These are phyloP conservation scores for Thunnus maccoyii DNA, from an alignment of 2,113 vertebrate species.

Conservation along the genomic window DNA sequence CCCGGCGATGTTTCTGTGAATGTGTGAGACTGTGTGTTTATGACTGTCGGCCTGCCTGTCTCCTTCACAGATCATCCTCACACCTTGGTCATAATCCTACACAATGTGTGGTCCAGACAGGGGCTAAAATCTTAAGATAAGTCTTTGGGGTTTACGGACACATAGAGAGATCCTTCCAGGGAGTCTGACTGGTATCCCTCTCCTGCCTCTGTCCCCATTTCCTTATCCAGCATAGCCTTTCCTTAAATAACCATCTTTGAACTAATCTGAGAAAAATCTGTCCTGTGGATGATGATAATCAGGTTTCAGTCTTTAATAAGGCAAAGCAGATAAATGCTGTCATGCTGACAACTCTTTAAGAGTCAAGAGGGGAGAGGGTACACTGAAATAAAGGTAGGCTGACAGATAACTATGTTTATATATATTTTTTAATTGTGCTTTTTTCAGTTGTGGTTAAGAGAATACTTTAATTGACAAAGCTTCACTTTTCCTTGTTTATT, in stretches of 20 bases:
- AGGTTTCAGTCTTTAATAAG: constrained; percentile 65
- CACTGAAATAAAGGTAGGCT: neutral
- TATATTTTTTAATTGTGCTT: neutral
- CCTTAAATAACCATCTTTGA: constrained; percentile 51
- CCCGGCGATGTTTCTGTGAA: neutral
- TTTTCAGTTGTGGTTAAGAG: neutral
- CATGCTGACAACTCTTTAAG: constrained; percentile 53
- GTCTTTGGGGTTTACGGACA: constrained; percentile 38
- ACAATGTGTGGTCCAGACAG: constrained; percentile 57
- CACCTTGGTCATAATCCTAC: constrained; percentile 59
- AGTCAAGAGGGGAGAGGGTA: neutral
- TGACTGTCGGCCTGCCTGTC: neutral
- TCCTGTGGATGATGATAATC: constrained; percentile 60
- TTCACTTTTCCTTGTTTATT: neutral
- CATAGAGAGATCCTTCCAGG: constrained; percentile 24
- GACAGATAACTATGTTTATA: neutral
- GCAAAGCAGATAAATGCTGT: constrained; percentile 69
- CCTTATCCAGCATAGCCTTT: constrained; percentile 24
- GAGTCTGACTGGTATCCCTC: constrained; percentile 14
- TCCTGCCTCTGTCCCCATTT: constrained; percentile 25
- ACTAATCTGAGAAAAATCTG: constrained; percentile 69
- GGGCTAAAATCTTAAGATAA: constrained; percentile 41
- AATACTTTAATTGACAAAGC: neutral
- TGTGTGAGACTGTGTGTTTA: neutral
- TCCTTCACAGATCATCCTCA: constrained; percentile 32